Base-by-base conservation (phyloP, 2,888 invertebrate species). In the Volucella inflata region DNA sequence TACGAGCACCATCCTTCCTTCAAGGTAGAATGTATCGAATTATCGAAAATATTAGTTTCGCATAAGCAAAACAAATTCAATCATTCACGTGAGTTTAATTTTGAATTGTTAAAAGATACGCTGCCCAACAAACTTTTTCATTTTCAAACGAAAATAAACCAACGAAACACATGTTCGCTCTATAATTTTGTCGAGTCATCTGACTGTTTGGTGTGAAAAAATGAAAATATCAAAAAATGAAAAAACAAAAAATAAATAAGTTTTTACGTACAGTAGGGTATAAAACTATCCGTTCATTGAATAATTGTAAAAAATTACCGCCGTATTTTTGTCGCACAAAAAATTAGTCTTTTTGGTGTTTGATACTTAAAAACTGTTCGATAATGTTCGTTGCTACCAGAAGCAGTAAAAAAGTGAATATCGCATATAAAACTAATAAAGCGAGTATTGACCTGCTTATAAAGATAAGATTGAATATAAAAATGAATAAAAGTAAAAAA, bases 81-180 rank as follows among this genome's bases (percentile, higher is more conserved):
- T 17, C 44, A 42, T 60, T 60, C 60, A 44, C 60, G 17, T 44
- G 60, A 60, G 21, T 44, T 11, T 42, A 16, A 8, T 8, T 12
- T 38, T 16, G 3, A 10, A 40, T 38, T n/a, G 21, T 55, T 55
- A 36, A 55, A 30, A 30, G 14, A 55, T 16, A 30, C 30, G 30
- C 0, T 30, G 30, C 30, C 30, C 4, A 30, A 30, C 30, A 30
- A 30, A 30, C n/a, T n/a, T 14, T 59, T 42, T 16, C 10, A 42
- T 2, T 42, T 60, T 12, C 42, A 42, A 60, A 44, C 42, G 17
- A 44, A 60, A 60, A 60, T 17, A 21, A n/a, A 42, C 59, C 40
- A 40, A 14, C n/a, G 9, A 30, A 30, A 6, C 30, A 30, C 6
- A 30, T 30, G 30, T 30, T 21, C 6, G 6, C 6, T 30, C 30